Conservation (phyloP, 2,113 vertebrate species). For the Brachyhypopomus occidentalis region DNA sequence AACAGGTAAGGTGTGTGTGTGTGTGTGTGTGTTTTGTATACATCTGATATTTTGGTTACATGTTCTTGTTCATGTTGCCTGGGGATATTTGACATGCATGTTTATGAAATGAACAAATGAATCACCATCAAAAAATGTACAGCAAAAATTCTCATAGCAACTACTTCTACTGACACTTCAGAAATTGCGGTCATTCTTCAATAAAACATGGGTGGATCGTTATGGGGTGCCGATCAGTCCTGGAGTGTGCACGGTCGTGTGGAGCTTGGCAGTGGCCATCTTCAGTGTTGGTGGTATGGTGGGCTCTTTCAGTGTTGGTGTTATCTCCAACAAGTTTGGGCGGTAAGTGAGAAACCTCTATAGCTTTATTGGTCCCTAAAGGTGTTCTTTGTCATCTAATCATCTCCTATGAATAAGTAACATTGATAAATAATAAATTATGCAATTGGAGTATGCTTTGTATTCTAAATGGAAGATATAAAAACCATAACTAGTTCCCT, state of each 20-base stretch:
- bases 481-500: too few relatives aligned
- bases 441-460: too few relatives aligned
- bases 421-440: too few relatives aligned
- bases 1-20: conserved; percentile 70
- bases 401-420: too few relatives aligned
- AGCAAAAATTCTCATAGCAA: not conserved
- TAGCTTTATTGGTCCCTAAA: not conserved
- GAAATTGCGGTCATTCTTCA: conserved; percentile 87
- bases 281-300: conserved; percentile 95
- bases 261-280: conserved; percentile 90
- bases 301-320: conserved; percentile 91
- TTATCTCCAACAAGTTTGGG: conserved; percentile 89
- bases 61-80: too few relatives aligned
- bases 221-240: conserved; percentile 52
- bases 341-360: conserved; percentile 71
- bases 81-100: not conserved
- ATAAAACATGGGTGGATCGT: conserved; percentile 76
- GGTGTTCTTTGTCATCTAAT: not conserved
- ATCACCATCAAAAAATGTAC: not conserved
- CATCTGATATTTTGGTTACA: too few relatives aligned
- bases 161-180: conserved; percentile 55
- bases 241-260: conserved; percentile 79
- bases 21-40: not conserved
- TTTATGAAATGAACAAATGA: not conserved
- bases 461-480: too few relatives aligned